Conservation (phyloP, 1,140 invertebrate genomes). For the Dermatophagoides farinae region DNA sequence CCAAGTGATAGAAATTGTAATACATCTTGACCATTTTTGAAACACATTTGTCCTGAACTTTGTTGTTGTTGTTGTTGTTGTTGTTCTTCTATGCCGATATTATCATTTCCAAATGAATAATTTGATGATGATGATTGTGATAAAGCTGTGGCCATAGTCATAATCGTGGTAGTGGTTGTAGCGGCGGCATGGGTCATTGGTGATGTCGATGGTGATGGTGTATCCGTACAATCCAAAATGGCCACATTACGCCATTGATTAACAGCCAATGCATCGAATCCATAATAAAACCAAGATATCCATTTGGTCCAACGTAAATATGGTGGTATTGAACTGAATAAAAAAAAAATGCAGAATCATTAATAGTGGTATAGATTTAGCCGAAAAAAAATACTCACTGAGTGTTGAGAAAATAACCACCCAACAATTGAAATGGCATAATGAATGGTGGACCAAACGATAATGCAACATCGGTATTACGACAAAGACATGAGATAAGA, state of each 20-base stretch:
- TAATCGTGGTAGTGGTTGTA: not conserved
- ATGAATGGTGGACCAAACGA: constrained; percentile 71
- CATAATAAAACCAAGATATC: constrained; percentile 89
- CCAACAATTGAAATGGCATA: constrained; percentile 78
- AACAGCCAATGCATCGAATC: constrained; percentile 69
- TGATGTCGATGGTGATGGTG: not conserved
- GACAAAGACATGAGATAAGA: constrained; percentile 62
- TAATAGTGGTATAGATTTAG: not conserved
- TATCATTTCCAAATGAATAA: not conserved
- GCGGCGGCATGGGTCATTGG: not conserved
- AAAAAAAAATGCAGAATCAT: not conserved
- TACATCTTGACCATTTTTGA: constrained; percentile 43
- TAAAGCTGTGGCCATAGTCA: not conserved
- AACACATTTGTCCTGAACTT: constrained; percentile 10
- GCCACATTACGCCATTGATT: constrained; percentile 69
- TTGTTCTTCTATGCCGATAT: not conserved
- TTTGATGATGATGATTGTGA: not conserved
- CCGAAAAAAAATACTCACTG: constrained; percentile 38
- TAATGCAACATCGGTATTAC: constrained; percentile 56
- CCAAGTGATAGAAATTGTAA: constrained; percentile 55
- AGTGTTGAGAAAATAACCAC: constrained; percentile 82
- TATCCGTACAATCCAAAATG: constrained; percentile 49
- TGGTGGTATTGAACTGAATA: constrained; percentile 45
- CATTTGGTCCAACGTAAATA: constrained; percentile 81
- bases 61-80: not conserved